Evolutionary conservation across 2,888 invertebrate species (phyloP).

Genomic region (Phengaris arion): DNA sequence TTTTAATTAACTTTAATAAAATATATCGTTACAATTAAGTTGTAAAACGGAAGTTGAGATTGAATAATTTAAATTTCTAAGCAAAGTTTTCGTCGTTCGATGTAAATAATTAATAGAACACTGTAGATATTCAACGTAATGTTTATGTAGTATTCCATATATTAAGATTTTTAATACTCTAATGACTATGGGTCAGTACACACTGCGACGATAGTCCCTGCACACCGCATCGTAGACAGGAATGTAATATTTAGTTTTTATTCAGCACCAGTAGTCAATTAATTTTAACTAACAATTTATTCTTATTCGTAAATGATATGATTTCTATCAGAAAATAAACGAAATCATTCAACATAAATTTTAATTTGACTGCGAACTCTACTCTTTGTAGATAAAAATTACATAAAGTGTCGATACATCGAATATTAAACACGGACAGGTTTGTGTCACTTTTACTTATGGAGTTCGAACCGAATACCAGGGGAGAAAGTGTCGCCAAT

Average conservation of each 20-base stretch:
- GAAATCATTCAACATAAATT: not conserved
- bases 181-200: no score
- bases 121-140: no score
- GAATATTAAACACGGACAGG: constrained; percentile 47
- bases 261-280: not conserved
- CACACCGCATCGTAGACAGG: no score
- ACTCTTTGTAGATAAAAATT: not conserved
- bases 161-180: no score
- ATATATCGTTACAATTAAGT: not conserved
- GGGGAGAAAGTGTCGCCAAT: constrained; percentile 47
- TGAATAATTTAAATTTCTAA: not conserved
- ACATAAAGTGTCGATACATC: not conserved
- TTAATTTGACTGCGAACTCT: not conserved
- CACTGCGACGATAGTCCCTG: no score
- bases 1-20: constrained; percentile 4
- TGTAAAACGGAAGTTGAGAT: not conserved
- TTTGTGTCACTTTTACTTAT: constrained; percentile 66
- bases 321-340: not conserved
- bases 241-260: not conserved
- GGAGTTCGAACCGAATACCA: constrained; percentile 42
- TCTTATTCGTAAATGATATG: not conserved
- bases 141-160: no score
- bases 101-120: not conserved
- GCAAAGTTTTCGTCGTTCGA: not conserved
- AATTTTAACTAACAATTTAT: not conserved